Percentiles rank a stretch among this genome's conserved stretches.
These are phyloP conservation scores for Australoheros scitulus DNA, from an alignment of 2,113 vertebrate species.

Conservation along the genomic window DNA sequence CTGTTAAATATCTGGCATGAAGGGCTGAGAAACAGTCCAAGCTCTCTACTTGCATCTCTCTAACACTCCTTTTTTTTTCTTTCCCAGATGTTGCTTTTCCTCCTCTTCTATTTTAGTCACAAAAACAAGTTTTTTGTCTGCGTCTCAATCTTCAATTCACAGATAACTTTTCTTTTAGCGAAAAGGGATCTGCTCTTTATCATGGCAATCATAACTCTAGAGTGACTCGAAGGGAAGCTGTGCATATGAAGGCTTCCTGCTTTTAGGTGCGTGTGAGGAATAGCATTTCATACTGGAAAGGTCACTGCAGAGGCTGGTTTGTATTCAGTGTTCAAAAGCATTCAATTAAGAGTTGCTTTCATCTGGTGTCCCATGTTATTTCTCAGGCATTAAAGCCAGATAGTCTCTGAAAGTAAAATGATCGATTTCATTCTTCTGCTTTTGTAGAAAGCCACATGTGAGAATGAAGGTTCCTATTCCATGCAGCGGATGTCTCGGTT, in stretches of 20 bases:
- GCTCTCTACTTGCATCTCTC: slow-evolving; percentile 56
- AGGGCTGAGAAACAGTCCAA: slow-evolving; percentile 55
- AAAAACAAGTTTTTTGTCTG: slow-evolving; percentile 66
- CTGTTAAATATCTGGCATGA: slow-evolving; percentile 60
- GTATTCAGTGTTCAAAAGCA: slow-evolving; percentile 42
- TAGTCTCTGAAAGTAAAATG: slow-evolving; percentile 12
- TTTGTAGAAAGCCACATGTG: slow-evolving; percentile 8
- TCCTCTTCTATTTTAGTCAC: slow-evolving; percentile 68
- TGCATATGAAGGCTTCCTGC: slow-evolving; percentile 68
- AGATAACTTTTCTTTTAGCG: slow-evolving; percentile 69
- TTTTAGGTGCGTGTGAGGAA: slow-evolving; percentile 61
- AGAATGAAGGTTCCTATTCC: slow-evolving; percentile 14
- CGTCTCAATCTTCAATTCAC: slow-evolving; percentile 57
- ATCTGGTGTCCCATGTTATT: slow-evolving; percentile 41
- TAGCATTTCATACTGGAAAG: slow-evolving; percentile 70
- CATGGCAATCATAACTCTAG: slow-evolving; percentile 67
- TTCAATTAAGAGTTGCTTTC: slow-evolving; percentile 41
- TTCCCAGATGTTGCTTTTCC: slow-evolving; percentile 69
- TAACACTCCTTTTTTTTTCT: slow-evolving; percentile 36
- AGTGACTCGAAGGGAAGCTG: slow-evolving; percentile 58
- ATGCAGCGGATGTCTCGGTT: slow-evolving; percentile 5
- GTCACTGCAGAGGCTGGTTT: slow-evolving; percentile 58
- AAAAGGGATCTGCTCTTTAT: slow-evolving; percentile 69
- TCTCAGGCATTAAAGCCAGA: slow-evolving; percentile 45
- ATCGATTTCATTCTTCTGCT: slow-evolving; percentile 7